Evolutionary conservation across 2,888 invertebrate species (phyloP), one percentile per base, ranked within the genome.

Genomic region (Ephialtes manifestator): DNA sequence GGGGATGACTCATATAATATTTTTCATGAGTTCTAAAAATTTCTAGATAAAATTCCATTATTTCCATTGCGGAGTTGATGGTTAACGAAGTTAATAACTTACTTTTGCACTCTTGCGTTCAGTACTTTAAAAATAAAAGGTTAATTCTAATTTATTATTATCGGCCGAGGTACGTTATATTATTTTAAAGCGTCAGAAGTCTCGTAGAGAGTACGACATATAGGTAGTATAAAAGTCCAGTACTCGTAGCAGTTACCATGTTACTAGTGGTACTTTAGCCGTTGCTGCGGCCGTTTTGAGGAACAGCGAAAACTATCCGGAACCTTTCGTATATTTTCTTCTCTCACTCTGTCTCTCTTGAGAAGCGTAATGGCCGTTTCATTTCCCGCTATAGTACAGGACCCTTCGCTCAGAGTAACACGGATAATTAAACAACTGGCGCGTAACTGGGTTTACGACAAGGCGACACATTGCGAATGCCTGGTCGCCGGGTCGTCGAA

Each of bases 401-500:
- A 46, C 46, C 18, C 28, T 43, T 31, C 43, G 48, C 31, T n/a
- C 18, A 43, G 48, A 68, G 48, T 24, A 28, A 60, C 76, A 67
- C 28, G 74, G 74, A 79, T 63, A 83, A 83, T 83, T 83, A 79
- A 79, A 68, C 74, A 79, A 77, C 78, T n/a, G 78, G 68, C 28
- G 78, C 83, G 72, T 75, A 83, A 83, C 74, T 79, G 83, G 74
- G 68, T 83, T 83, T 78, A 78, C 74, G 83, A 78, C 24, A 51
- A 74, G 74, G 58, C 83, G 83, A 74, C 67, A 74, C 65, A 67
- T 77, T 77, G 82, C 65, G 71, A 48, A 72, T 35, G 63, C 77
- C 65, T 48, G 65, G 72, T 31, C 77, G 58, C 77, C 46, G n/a
- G 35, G 72, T 65, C 51, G 39, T n/a, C 51, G 68, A 68, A 39